phyloP scores from a whole-genome alignment of 2,888 invertebrate species.

The Oligia fasciuncula region DNA sequence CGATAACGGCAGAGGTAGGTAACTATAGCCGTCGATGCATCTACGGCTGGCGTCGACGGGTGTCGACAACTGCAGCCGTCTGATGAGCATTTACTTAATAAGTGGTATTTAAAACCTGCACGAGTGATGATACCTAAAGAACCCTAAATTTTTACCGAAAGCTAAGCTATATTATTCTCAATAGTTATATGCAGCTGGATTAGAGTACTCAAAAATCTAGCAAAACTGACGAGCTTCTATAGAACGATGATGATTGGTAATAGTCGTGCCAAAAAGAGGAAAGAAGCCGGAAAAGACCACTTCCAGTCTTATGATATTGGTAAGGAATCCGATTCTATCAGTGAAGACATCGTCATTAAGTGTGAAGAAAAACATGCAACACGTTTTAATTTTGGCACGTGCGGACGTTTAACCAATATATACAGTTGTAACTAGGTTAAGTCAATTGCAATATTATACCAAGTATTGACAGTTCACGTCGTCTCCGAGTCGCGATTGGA shows the following conservation, averaged over 20 bases:
- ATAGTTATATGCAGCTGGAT: neutral
- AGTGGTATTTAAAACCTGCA: no score
- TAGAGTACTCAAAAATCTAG: neutral
- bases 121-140: neutral
- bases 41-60: no score
- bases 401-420: constrained; percentile 13
- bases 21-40: no score
- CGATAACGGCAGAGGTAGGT: no score
- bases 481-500: neutral
- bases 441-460: constrained; percentile 35
- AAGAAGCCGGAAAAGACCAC: neutral
- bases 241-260: neutral
- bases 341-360: neutral
- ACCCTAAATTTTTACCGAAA: neutral
- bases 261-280: neutral
- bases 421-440: constrained; percentile 31
- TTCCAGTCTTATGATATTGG: neutral
- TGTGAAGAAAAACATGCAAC: neutral
- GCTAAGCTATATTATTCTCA: neutral
- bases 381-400: constrained; percentile 26
- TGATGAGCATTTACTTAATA: neutral
- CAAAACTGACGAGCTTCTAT: neutral
- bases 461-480: constrained; percentile 38
- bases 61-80: no score
- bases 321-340: neutral